These are phyloP conservation scores for Nephila pilipes DNA, from an alignment of 1,140 invertebrate species.

Conservation along the genomic window DNA sequence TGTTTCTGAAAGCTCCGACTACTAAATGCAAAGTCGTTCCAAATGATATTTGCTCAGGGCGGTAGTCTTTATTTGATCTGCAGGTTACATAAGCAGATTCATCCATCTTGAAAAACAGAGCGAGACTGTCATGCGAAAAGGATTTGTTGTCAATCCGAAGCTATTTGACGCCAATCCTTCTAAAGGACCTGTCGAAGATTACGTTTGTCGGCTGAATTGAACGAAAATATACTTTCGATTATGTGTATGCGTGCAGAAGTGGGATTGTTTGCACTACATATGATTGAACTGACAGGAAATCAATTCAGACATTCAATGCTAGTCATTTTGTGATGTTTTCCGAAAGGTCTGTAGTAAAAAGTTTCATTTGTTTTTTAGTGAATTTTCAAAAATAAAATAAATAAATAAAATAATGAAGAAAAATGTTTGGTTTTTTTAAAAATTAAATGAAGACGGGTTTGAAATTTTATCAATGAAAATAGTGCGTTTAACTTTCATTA, in stretches of 20 bases:
- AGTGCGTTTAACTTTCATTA: too few species aligned
- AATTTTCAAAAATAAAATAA: too few species aligned
- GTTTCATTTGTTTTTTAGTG: background rate
- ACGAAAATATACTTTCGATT: background rate
- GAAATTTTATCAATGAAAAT: too few species aligned
- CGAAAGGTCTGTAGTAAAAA: too few species aligned
- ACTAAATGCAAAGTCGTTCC: background rate
- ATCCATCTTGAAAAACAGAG: background rate
- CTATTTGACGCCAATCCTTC: background rate
- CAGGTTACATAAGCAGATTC: background rate
- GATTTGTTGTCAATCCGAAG: constrained; percentile 3
- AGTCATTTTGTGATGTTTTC: background rate
- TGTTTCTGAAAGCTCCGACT: background rate
- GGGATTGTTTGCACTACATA: background rate
- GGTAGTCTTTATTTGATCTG: background rate
- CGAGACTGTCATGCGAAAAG: background rate
- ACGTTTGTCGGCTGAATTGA: background rate
- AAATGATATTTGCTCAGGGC: background rate
- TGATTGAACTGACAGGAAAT: background rate
- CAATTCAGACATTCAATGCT: background rate
- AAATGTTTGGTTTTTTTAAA: too few species aligned
- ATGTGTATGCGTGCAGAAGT: background rate
- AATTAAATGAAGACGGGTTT: too few species aligned
- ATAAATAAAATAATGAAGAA: too few species aligned
- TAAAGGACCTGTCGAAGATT: background rate